A percentile compares a stretch with the other conserved stretches of the same genome.
Conservation (phyloP, 1,140 invertebrate genomes). For the Cryptotermes secundus region DNA sequence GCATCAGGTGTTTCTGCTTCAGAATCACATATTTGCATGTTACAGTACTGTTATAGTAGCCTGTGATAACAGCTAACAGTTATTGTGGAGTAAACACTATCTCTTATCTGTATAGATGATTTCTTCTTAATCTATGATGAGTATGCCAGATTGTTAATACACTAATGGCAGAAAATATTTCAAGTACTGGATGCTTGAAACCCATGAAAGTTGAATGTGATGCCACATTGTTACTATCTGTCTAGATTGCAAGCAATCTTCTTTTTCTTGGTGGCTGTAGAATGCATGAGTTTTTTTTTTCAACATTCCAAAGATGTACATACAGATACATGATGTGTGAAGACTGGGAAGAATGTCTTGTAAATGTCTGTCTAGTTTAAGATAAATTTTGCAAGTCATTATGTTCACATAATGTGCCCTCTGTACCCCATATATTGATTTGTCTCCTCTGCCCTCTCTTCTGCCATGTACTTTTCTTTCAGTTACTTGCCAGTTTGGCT, state of each 20-base stretch:
- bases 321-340: neutral
- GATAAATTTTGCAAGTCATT: neutral
- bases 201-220: neutral
- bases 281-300: neutral
- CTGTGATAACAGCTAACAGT: neutral
- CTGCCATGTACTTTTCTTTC: neutral
- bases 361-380: neutral
- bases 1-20: neutral
- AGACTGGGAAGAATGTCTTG: neutral
- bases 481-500: neutral
- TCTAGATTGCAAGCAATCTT: neutral
- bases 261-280: neutral
- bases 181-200: neutral
- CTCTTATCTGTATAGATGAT: neutral
- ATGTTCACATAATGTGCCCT: neutral
- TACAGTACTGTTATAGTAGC: neutral
- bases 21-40: neutral
- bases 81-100: too few relatives aligned
- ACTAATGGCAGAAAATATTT: neutral
- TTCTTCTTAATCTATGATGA: neutral
- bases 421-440: neutral
- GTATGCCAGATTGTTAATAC: neutral
- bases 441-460: neutral
- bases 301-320: constrained; percentile 17
- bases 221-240: neutral